phyloP scores from a whole-genome alignment of 1,140 invertebrate genomes.

The Bombus haemorrhoidalis region DNA sequence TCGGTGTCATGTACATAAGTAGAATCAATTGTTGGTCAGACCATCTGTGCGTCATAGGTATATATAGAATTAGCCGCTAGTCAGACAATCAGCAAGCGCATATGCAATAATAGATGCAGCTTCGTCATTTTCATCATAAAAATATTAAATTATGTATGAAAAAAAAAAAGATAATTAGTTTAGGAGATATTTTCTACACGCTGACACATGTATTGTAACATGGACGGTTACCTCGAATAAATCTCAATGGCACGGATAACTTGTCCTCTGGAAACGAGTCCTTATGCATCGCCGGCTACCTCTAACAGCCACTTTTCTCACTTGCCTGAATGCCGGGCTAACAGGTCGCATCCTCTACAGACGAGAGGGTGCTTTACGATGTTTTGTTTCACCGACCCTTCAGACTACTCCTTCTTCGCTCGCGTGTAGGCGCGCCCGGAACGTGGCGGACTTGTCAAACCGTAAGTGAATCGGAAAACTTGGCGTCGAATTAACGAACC shows the following conservation, averaged over 20 bases:
- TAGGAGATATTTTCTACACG: too few relatives aligned
- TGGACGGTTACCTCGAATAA: conserved; percentile 46
- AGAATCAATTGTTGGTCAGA: neutral
- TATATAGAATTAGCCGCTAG: neutral
- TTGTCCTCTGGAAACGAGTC: conserved; percentile 48
- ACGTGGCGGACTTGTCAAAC: conserved; percentile 59
- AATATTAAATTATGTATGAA: neutral
- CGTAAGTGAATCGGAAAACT: conserved; percentile 62
- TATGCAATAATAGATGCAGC: too few relatives aligned
- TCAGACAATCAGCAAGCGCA: neutral
- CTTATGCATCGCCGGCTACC: conserved; percentile 61
- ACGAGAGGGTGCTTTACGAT: conserved; percentile 66
- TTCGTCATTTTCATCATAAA: neutral
- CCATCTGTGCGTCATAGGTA: neutral
- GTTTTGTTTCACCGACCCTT: conserved; percentile 66
- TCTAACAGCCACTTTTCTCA: conserved; percentile 69
- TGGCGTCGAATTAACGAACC: conserved; percentile 49
- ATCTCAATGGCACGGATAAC: conserved; percentile 50
- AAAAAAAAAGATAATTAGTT: neutral
- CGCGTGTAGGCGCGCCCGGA: conserved; percentile 41
- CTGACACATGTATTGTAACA: too few relatives aligned
- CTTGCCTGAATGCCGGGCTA: conserved; percentile 65
- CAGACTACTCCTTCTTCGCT: conserved; percentile 39
- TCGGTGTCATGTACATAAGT: neutral
- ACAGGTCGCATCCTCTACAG: conserved; percentile 69